phyloP scores from a whole-genome alignment of 2,888 invertebrate species.

The Caenorhabditis zanzibari region DNA sequence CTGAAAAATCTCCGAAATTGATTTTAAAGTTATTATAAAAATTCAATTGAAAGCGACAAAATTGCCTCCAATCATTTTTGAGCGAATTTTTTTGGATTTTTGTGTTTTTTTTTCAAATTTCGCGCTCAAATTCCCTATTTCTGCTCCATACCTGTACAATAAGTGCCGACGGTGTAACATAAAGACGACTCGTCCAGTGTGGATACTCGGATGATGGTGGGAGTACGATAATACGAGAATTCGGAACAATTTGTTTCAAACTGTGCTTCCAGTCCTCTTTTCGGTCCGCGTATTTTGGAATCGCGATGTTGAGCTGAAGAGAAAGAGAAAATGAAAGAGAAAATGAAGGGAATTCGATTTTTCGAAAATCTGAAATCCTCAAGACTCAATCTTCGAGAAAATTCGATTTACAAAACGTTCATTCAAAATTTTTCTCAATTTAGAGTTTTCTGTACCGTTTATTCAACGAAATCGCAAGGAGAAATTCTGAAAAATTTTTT shows the following conservation, averaged over 20 bases:
- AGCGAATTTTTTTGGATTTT: not conserved
- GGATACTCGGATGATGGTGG: constrained; percentile 87
- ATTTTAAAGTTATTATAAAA: no score
- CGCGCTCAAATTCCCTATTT: not conserved
- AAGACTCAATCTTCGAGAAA: no score
- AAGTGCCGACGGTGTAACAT: constrained; percentile 82
- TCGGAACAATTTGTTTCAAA: constrained; percentile 88
- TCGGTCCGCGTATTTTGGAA: constrained; percentile 67
- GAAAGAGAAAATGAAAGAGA: not conserved
- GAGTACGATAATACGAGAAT: constrained; percentile 96
- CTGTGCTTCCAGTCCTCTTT: constrained; percentile 67
- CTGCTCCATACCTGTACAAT: constrained; percentile 79
- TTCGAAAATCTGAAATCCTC: no score
- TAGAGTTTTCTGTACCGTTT: no score
- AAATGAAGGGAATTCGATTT: not conserved
- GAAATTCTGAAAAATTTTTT: no score
- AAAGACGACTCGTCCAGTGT: constrained; percentile 81
- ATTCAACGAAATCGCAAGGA: no score
- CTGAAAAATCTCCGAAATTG: no score
- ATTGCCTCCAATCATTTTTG: not conserved
- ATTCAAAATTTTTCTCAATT: no score
- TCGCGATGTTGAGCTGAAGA: constrained; percentile 68
- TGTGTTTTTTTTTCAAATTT: not conserved
- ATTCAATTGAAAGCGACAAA: no score
- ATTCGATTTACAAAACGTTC: no score